A percentile compares a stretch with the other conserved stretches of the same genome.
These are phyloP conservation scores for Liopterus haemorrhoidalis DNA, from an alignment of 2,888 invertebrate species.

Conservation along the genomic window DNA sequence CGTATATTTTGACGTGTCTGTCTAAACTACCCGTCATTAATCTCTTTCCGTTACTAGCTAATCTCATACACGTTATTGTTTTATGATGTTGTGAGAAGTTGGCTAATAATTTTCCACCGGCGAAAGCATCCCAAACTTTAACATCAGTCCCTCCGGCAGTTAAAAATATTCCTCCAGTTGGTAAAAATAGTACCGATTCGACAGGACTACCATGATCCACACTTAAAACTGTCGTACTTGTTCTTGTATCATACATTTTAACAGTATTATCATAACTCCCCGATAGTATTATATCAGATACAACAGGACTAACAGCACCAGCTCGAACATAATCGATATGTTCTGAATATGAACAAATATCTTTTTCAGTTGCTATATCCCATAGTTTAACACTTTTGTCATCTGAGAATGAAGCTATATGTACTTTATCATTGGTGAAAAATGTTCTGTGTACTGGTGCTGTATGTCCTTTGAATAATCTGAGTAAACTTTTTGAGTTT, in stretches of 20 bases:
- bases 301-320: constrained; percentile 71
- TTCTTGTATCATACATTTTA: constrained; percentile 81
- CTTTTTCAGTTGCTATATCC: constrained; percentile 83
- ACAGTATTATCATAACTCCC: constrained; percentile 87
- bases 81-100: constrained; percentile 91
- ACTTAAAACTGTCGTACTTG: constrained; percentile 60
- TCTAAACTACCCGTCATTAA: constrained; percentile 88
- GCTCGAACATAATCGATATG: constrained; percentile 80
- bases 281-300: constrained; percentile 70
- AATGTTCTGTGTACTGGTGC: constrained; percentile 74
- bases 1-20: constrained; percentile 89
- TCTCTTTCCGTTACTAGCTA: constrained; percentile 75
- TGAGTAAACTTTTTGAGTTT: constrained; percentile 69
- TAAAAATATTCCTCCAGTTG: constrained; percentile 82
- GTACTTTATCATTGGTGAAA: constrained; percentile 72
- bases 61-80: constrained; percentile 79
- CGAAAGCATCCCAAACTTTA: constrained; percentile 87
- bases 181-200: constrained; percentile 80
- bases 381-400: constrained; percentile 83
- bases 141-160: constrained; percentile 89
- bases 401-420: constrained; percentile 83
- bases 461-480: constrained; percentile 80
- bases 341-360: constrained; percentile 58
- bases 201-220: constrained; percentile 87
- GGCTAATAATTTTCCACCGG: constrained; percentile 78